Base-by-base conservation (phyloP, 2,888 invertebrate genomes). In the Bugulina stolonifera region DNA sequence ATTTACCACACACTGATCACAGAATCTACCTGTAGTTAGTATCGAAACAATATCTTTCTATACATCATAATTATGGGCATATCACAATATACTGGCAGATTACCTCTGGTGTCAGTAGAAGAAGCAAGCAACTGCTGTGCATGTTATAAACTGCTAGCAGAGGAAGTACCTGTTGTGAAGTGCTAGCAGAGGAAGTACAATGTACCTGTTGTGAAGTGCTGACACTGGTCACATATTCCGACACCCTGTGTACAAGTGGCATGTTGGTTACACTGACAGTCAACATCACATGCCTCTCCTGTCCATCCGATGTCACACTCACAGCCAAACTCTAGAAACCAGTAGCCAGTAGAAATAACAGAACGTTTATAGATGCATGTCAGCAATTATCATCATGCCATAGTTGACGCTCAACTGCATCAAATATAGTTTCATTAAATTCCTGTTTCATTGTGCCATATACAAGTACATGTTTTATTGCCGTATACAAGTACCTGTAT, bases 251-350 rank as follows among this genome's bases (percentile, higher is more conserved):
- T 72, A 80, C 96, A 97, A 0, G 91, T 92, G 0, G 95, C 94
- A 85, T 96, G 96, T 83, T 93, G 92, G 82, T 95, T 90, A 81
- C 96, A 96, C 5, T 92, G 92, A 82, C 96, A 96, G 83, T 94
- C 93, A 3, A 90, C 89, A 0, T 91, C 90, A 82, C 97, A 97
- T 83, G 93, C 93, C 0, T 89, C 88, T 0, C 95, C 95, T 0
- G 93, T 93, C 94, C 94, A 97, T 0, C 96, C 96, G 3, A 95
- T 86, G 80, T 93, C 89, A 81, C 96, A 97, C 78, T 90, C 88
- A 81, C 96, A 96, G 73, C 89, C 88, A 81, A 90, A 94, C 74
- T 92, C 90, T 0, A 93, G 93, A 18, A 90, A 87, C n/a, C 91
- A n/a, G n/a, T n/a, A n/a, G n/a, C n/a, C n/a, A n/a, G n/a, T n/a